Conservation (phyloP, 2,888 invertebrate species). For the Nephrotoma appendiculata region DNA sequence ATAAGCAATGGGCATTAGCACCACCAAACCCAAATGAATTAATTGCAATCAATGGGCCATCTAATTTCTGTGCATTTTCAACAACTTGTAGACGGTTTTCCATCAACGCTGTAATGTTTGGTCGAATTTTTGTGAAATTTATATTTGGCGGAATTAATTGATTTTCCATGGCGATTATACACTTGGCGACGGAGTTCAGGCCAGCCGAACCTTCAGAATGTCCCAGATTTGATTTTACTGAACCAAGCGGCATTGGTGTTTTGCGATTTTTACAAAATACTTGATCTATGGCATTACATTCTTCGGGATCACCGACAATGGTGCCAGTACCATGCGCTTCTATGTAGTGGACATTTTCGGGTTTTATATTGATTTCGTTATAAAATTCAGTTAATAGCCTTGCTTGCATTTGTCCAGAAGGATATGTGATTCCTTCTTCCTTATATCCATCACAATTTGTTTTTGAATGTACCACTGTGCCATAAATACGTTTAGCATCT, state of each 20-base stretch:
- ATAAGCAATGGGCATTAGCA: slow-evolving; percentile 36
- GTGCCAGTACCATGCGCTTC: slow-evolving; percentile 83
- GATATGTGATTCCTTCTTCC: slow-evolving; percentile 53
- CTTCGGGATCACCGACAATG: slow-evolving; percentile 81
- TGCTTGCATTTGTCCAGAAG: slow-evolving; percentile 47
- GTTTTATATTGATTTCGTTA: slow-evolving; percentile 53
- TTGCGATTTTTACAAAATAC: slow-evolving; percentile 62
- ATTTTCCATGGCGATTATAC: slow-evolving; percentile 64
- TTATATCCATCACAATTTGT: slow-evolving; percentile 69
- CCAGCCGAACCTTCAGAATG: slow-evolving; percentile 83
- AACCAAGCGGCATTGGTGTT: slow-evolving; percentile 68
- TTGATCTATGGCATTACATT: slow-evolving; percentile 66
- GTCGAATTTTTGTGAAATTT: slow-evolving; percentile 50
- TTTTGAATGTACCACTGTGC: slow-evolving; percentile 58
- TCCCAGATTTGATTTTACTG: slow-evolving; percentile 88
- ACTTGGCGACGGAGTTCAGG: slow-evolving; percentile 69
- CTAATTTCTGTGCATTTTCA: slow-evolving; percentile 51
- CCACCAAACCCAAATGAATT: slow-evolving; percentile 25
- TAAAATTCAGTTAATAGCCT: slow-evolving; percentile 47
- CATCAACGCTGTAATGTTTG: slow-evolving; percentile 43
- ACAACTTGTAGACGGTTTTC: slow-evolving; percentile 56
- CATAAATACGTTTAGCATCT: slow-evolving; percentile 50
- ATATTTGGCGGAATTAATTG: slow-evolving; percentile 75
- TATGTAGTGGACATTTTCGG: slow-evolving; percentile 55
- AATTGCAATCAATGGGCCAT: slow-evolving; percentile 55